phyloP scores from a whole-genome alignment of 2,888 invertebrate genomes.

The Encarsia formosa region DNA sequence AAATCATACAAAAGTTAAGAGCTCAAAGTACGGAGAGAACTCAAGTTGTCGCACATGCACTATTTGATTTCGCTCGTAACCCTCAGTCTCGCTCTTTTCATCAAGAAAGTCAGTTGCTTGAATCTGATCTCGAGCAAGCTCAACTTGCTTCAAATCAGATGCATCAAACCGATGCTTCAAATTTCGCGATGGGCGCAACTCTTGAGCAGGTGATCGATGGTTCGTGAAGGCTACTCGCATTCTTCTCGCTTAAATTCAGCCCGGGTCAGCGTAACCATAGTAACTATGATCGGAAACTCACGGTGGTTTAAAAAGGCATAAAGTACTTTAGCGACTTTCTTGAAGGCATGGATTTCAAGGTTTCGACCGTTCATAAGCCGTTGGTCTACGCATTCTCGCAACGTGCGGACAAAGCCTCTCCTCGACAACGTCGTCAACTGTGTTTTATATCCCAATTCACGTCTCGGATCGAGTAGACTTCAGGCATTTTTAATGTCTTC shows the following conservation, averaged over 20 bases:
- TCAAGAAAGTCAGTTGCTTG: no score
- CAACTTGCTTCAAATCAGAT: no score
- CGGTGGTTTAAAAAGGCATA: not conserved
- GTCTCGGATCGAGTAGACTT: no score
- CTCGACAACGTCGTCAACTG: not conserved
- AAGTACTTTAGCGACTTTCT: constrained; percentile 20
- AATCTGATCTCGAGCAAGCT: no score
- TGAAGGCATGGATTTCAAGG: constrained; percentile 20
- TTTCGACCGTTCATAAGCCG: constrained; percentile 23
- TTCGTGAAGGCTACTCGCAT: not conserved
- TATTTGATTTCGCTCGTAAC: no score
- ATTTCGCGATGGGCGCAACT: no score
- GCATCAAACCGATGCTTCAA: not conserved
- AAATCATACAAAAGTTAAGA: no score
- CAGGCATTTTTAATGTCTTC: no score
- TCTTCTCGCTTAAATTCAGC: not conserved
- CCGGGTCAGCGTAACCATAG: not conserved
- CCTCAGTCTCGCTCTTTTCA: no score
- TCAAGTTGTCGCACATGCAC: no score
- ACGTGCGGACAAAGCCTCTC: not conserved
- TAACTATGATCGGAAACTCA: not conserved
- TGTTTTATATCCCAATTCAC: not conserved
- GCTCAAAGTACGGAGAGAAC: no score
- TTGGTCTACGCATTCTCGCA: constrained; percentile 3
- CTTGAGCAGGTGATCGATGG: not conserved